These are phyloP conservation scores for Leucoma salicis DNA, from an alignment of 2,888 invertebrate species.

Conservation along the genomic window DNA sequence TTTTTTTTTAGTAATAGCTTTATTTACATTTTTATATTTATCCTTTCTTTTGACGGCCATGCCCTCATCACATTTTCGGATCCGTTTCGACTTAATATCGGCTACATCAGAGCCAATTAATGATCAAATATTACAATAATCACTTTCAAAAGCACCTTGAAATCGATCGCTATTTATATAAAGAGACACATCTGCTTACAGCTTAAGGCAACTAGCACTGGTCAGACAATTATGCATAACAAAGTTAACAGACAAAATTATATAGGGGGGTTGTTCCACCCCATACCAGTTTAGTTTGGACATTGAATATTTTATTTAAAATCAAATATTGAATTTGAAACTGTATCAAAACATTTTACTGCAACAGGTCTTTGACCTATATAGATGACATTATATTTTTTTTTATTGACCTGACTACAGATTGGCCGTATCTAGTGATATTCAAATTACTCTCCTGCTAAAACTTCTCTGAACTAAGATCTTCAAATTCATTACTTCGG, in stretches of 20 bases:
- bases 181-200: not conserved
- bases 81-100: too few relatives aligned
- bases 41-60: too few relatives aligned
- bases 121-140: not conserved
- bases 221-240: too few relatives aligned
- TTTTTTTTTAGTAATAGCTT: too few relatives aligned
- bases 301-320: not conserved
- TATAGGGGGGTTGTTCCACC: not conserved
- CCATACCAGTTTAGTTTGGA: constrained; percentile 17
- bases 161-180: not conserved
- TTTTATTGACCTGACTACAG: not conserved
- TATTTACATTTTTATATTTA: too few relatives aligned
- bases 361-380: constrained; percentile 8
- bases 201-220: too few relatives aligned
- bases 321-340: not conserved
- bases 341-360: not conserved
- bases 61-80: too few relatives aligned
- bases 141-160: not conserved
- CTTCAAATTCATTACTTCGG: constrained; percentile 17
- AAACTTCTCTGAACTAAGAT: not conserved
- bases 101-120: not conserved
- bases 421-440: not conserved
- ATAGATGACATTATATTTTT: not conserved
- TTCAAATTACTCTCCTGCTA: not conserved
- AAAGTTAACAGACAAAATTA: not conserved